Percentiles rank a stretch among this genome's conserved stretches.
Conservation (phyloP, 1,140 invertebrate genomes). For the Drosophila mayri region DNA sequence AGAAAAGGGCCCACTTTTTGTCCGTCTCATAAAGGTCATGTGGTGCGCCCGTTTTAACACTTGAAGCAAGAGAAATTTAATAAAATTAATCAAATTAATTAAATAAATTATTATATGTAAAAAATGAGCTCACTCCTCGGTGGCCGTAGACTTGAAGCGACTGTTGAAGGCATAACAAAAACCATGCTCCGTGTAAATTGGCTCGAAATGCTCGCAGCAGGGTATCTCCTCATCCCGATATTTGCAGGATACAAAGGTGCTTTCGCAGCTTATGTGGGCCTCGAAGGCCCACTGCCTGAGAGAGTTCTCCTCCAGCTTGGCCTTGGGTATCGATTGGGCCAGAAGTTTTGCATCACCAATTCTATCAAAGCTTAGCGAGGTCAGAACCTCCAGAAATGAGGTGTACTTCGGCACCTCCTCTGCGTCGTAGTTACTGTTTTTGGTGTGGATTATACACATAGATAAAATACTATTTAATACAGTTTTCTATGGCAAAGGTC, state of each 20-base stretch:
- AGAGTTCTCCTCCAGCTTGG: conserved; percentile 52
- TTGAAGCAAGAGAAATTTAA: conserved; percentile 17
- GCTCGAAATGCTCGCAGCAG: conserved; percentile 87
- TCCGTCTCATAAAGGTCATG: conserved; percentile 84
- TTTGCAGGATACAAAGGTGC: conserved; percentile 85
- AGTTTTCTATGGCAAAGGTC: not conserved
- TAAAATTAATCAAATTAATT: not conserved
- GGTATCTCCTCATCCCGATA: conserved; percentile 88
- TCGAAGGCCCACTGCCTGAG: conserved; percentile 72
- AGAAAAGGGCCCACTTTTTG: conserved; percentile 82
- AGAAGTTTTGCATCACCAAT: conserved; percentile 65
- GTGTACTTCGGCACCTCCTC: conserved; percentile 50
- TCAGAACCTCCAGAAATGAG: conserved; percentile 79
- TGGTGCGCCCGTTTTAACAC: conserved; percentile 60
- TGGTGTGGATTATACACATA: too few relatives aligned
- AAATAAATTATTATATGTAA: not conserved
- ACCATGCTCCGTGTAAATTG: conserved; percentile 89
- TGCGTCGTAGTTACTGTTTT: conserved; percentile 62
- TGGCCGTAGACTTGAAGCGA: conserved; percentile 83
- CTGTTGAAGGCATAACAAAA: conserved; percentile 90
- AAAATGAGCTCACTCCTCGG: conserved; percentile 69
- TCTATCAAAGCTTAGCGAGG: conserved; percentile 79
- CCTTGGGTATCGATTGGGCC: conserved; percentile 42
- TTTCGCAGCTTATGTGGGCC: conserved; percentile 66
- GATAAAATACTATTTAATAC: not conserved